These are phyloP conservation scores for Albula goreensis DNA, from an alignment of 2,113 vertebrate genomes.

Conservation along the genomic window DNA sequence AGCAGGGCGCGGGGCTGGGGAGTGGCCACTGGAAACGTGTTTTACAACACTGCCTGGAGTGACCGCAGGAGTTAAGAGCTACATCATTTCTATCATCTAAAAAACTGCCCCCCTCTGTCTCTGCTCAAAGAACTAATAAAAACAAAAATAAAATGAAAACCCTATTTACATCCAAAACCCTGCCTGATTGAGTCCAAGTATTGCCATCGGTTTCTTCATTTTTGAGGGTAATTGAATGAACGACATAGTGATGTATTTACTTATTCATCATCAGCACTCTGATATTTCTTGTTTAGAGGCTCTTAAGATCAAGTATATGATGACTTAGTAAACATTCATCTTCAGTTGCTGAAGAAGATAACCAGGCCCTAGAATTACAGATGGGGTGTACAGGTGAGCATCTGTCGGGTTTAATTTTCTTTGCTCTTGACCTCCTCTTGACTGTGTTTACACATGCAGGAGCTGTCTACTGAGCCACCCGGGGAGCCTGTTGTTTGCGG, in stretches of 20 bases:
- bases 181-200: neutral
- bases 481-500: conserved; percentile 42
- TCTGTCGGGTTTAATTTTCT: conserved; percentile 57
- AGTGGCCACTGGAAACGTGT: conserved; percentile 69
- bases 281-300: too few relatives aligned
- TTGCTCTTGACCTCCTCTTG: conserved; percentile 44
- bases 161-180: neutral
- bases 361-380: neutral
- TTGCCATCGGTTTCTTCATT: neutral
- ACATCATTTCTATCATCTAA: conserved; percentile 19
- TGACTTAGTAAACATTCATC: too few relatives aligned
- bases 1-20: conserved; percentile 58
- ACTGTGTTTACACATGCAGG: conserved; percentile 54
- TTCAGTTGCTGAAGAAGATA: too few relatives aligned
- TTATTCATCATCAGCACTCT: too few relatives aligned
- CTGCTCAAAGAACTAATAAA: neutral
- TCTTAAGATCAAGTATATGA: too few relatives aligned
- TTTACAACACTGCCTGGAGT: conserved; percentile 46
- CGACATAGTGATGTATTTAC: too few relatives aligned
- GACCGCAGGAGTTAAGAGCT: neutral
- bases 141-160: neutral
- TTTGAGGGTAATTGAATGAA: neutral
- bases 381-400: conserved; percentile 12
- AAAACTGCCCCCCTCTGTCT: neutral
- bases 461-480: conserved; percentile 45